A percentile compares a stretch with the other conserved stretches of the same genome.
Evolutionary conservation across 2,888 invertebrate species (phyloP).

Genomic region (Rhamphomyia laevipes): DNA sequence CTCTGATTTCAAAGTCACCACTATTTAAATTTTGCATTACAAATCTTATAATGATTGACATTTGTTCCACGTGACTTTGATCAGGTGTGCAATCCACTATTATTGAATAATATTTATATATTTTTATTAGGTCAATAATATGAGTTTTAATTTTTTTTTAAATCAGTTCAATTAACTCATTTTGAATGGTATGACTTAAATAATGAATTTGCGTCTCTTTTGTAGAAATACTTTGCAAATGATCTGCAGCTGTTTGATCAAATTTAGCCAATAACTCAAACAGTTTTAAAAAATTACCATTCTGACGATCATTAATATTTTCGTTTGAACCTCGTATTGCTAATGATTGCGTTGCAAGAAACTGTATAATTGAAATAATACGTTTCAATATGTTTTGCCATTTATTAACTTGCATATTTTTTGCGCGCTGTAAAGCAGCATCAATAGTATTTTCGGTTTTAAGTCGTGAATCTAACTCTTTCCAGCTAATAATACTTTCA

Average conservation of each 20-base stretch:
- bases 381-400: neutral
- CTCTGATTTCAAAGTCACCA: neutral
- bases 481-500: neutral
- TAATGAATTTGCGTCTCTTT: neutral
- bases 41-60: neutral
- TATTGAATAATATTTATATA: neutral
- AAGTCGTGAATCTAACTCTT: neutral
- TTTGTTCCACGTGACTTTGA: neutral
- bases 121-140: constrained; percentile 1
- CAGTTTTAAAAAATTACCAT: neutral
- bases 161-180: neutral
- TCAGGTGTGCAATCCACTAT: neutral
- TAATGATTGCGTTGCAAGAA: neutral
- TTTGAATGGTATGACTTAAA: neutral
- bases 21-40: neutral
- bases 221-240: neutral
- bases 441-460: neutral
- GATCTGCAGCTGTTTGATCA: neutral
- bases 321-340: neutral
- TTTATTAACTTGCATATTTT: neutral
- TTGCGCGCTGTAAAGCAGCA: neutral
- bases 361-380: neutral
- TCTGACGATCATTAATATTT: neutral
- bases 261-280: neutral
- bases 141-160: neutral